Percentiles rank a stretch among this genome's conserved stretches.
These are phyloP conservation scores for Ranitomeya variabilis DNA, from an alignment of 2,113 vertebrate genomes.

Conservation along the genomic window DNA sequence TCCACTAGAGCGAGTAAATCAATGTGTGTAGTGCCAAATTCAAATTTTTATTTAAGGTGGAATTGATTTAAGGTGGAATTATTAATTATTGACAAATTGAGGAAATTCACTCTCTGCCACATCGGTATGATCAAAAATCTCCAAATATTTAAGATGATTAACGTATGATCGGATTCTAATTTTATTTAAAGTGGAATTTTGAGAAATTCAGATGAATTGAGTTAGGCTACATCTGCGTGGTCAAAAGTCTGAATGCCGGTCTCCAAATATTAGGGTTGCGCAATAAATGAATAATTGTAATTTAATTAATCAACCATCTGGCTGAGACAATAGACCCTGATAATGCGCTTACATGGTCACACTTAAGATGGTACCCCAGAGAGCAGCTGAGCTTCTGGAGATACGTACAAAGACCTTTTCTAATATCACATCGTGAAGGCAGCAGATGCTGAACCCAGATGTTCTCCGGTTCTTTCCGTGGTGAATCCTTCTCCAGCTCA, in stretches of 20 bases:
- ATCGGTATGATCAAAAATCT: too few species aligned
- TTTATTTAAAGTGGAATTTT: too few species aligned
- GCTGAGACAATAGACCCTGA: slow-evolving; percentile 54
- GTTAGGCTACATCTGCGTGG: not conserved
- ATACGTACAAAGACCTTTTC: slow-evolving; percentile 31
- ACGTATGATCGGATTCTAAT: too few species aligned
- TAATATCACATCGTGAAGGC: slow-evolving; percentile 54
- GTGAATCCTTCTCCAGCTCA: not conserved
- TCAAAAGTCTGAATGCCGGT: not conserved
- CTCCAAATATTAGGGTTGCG: slow-evolving; percentile 50
- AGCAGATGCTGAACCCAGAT: slow-evolving; percentile 55
- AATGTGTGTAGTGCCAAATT: too few species aligned
- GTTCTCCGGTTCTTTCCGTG: slow-evolving; percentile 53
- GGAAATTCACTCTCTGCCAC: too few species aligned
- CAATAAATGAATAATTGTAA: slow-evolving; percentile 59
- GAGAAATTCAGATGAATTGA: not conserved
- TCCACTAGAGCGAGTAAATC: too few species aligned
- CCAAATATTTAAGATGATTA: too few species aligned
- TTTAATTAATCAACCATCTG: slow-evolving; percentile 63
- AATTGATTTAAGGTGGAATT: too few species aligned
- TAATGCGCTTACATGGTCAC: slow-evolving; percentile 53
- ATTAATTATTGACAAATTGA: too few species aligned
- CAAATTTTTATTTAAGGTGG: too few species aligned
- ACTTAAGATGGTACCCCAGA: slow-evolving; percentile 47
- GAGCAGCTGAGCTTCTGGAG: slow-evolving; percentile 32